phyloP scores from a whole-genome alignment of 1,140 invertebrate genomes.

The Dufourea novaeangliae region DNA sequence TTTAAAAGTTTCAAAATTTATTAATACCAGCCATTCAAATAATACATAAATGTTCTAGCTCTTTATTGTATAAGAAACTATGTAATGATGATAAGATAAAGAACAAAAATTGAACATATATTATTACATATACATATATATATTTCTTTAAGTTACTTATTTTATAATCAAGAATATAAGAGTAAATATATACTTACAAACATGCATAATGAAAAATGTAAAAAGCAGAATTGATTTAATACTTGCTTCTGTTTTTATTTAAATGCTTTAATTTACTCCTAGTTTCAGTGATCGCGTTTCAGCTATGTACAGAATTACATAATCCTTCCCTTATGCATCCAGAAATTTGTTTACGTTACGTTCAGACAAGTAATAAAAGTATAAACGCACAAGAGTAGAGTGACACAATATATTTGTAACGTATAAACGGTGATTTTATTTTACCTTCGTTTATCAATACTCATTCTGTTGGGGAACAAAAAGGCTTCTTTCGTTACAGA shows the following conservation, averaged over 20 bases:
- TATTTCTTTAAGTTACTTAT: not conserved
- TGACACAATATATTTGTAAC: constrained; percentile 28
- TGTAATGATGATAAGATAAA: not conserved
- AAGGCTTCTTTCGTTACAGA: constrained; percentile 39
- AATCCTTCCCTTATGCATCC: constrained; percentile 10
- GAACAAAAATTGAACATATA: constrained; percentile 3
- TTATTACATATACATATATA: not conserved
- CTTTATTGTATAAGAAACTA: constrained; percentile 1
- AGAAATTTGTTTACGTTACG: constrained; percentile 59
- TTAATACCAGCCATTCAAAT: not conserved
- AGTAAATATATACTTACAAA: not conserved
- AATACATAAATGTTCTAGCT: constrained; percentile 17
- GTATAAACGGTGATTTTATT: constrained; percentile 21
- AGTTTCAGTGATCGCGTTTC: constrained; percentile 48
- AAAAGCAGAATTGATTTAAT: constrained; percentile 11
- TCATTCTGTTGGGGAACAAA: constrained; percentile 54
- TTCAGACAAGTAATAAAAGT: constrained; percentile 61
- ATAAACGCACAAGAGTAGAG: constrained; percentile 30
- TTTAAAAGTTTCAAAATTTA: not conserved
- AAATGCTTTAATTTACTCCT: constrained; percentile 20
- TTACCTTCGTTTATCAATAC: constrained; percentile 34
- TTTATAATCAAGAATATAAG: not conserved
- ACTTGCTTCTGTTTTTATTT: not conserved
- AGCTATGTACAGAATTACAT: constrained; percentile 63
- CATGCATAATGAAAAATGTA: not conserved